A percentile compares a stretch with the other conserved stretches of the same genome.
Conservation (phyloP, 2,113 vertebrate genomes). For the Jacana jacana region DNA sequence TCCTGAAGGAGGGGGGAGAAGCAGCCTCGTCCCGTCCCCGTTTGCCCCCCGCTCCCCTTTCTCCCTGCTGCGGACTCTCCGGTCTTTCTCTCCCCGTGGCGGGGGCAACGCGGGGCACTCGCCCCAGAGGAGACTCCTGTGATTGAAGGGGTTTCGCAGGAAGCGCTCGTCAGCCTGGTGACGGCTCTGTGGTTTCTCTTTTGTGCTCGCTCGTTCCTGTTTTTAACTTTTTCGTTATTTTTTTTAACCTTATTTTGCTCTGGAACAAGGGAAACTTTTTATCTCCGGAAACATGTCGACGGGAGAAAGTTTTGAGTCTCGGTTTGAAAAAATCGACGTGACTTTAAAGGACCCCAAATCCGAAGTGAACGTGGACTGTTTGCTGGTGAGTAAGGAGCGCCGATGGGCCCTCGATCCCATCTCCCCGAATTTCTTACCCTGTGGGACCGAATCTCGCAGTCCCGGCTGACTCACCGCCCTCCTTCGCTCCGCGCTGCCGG, state of each 20-base stretch:
- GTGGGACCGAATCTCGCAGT: constrained; percentile 39
- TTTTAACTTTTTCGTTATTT: neutral
- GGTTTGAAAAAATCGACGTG: constrained; percentile 95
- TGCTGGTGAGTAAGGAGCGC: constrained; percentile 88
- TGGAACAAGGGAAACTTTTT: constrained; percentile 50
- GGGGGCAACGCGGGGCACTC: neutral
- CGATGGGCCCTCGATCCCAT: neutral
- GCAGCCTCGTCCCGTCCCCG: neutral
- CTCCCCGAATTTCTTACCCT: constrained; percentile 39
- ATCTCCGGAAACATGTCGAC: constrained; percentile 83
- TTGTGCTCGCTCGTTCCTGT: constrained; percentile 8
- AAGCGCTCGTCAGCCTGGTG: neutral
- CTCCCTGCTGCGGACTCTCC: neutral
- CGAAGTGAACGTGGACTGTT: constrained; percentile 96
- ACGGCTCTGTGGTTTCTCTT: constrained; percentile 5
- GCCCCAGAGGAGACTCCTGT: neutral
- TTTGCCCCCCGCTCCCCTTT: no score
- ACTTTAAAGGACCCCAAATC: constrained; percentile 96
- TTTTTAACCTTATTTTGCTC: neutral
- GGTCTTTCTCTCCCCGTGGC: neutral
- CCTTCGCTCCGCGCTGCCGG: neutral
- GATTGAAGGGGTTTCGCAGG: constrained; percentile 3
- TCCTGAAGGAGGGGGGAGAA: neutral
- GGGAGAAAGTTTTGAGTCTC: constrained; percentile 89
- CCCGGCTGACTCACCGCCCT: neutral